Evolutionary conservation across 1,140 invertebrate species (phyloP).

Genomic region (Rhopalosiphum maidis): DNA sequence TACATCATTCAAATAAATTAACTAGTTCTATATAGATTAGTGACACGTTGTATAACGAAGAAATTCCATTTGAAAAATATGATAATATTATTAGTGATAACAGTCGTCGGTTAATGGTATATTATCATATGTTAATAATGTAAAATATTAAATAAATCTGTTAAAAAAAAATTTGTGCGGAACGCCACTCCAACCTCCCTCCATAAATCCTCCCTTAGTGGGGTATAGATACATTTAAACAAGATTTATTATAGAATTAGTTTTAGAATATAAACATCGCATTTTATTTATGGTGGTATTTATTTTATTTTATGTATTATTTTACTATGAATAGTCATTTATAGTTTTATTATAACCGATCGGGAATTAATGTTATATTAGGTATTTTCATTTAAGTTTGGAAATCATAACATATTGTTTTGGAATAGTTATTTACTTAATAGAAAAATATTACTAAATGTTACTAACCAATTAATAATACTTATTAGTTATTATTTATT

Average conservation of each 20-base stretch:
- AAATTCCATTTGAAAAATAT: background rate
- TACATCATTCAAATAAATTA: background rate
- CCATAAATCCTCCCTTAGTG: background rate
- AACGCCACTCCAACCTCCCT: background rate
- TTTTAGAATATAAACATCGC: background rate
- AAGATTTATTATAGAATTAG: background rate
- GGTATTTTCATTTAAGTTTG: no score
- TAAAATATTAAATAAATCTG: background rate
- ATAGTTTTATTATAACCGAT: background rate
- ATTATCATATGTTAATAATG: background rate
- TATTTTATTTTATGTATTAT: background rate
- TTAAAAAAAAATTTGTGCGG: background rate
- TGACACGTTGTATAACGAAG: background rate
- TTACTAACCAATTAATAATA: no score
- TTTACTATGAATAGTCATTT: background rate
- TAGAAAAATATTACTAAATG: no score
- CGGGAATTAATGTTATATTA: no score
- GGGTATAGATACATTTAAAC: background rate
- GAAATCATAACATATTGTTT: no score
- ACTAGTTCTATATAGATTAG: background rate
- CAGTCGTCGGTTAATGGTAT: background rate
- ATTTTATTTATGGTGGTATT: background rate
- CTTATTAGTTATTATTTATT: no score
- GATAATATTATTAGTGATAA: background rate
- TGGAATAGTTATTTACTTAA: no score